A percentile compares a stretch with the other conserved stretches of the same genome.
phyloP scores from a whole-genome alignment of 2,797 vertebrate species.

The Sarcoramphus papa region DNA sequence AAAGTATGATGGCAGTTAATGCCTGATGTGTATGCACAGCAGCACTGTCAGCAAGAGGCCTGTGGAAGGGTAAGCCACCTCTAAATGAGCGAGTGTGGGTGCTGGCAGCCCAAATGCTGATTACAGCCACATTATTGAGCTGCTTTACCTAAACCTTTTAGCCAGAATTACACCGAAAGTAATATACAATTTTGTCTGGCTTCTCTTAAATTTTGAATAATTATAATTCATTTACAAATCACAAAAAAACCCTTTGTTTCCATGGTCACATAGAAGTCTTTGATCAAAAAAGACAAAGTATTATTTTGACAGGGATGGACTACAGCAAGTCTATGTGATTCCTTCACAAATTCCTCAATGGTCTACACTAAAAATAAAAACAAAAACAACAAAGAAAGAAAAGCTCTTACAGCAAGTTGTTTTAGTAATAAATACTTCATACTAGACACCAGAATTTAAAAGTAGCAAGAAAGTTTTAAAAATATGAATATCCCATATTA shows the following conservation, averaged over 20 bases:
- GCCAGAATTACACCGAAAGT: background rate
- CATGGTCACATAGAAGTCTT: background rate
- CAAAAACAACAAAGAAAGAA: background rate
- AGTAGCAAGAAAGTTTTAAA: background rate
- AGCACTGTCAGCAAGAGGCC: background rate
- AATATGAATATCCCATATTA: background rate
- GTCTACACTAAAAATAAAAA: background rate
- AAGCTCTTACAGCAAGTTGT: background rate
- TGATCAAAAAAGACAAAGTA: background rate
- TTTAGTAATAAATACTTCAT: background rate
- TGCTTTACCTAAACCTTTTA: background rate
- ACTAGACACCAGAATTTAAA: background rate
- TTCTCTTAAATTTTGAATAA: background rate
- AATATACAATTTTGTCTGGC: background rate
- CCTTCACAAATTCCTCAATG: background rate
- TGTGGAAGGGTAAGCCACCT: background rate
- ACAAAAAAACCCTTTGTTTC: background rate
- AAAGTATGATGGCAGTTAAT: background rate
- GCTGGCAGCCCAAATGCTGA: background rate
- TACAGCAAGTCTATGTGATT: background rate
- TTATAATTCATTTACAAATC: background rate
- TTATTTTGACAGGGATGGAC: background rate
- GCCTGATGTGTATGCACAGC: background rate
- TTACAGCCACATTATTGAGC: background rate
- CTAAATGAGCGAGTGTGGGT: background rate